Evolutionary conservation across 2,888 invertebrate genomes (phyloP), one percentile per base, ranked within the genome.

Genomic region (Heliconius hortense): DNA sequence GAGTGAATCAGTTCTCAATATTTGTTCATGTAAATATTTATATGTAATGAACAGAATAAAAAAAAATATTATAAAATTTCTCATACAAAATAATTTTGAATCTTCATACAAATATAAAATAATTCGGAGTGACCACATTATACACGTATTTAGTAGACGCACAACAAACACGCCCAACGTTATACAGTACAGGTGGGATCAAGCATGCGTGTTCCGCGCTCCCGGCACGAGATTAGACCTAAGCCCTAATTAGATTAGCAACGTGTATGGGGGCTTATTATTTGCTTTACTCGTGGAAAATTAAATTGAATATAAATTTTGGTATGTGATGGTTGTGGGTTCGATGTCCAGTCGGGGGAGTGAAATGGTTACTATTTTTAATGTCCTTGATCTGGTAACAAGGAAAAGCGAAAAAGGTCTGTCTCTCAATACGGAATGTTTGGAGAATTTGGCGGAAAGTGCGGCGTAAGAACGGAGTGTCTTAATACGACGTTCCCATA

Each of bases 151-250:
- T 39, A 66, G 35, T 66, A 24, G 35, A 64, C 63, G 35, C n/a
- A 13, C 39, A 3, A 10, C 21, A 71, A 60, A 39, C 8, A 31
- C 26, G 11, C 26, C 60, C n/a, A 39, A 21, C 43, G 7, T 26
- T 35, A 26, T 21, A 11, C 28, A 39, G 26, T 7, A 48, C 21
- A 48, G 39, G 60, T n/a, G 35, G 71, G 71, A 71, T 71, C 70
- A 75, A 15, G 53, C 39, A 72, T 48, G 63, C 75, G 75, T 90
- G 90, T 82, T 83, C 70, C 81, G 78, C 79, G 76, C 85, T 73
- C 80, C 77, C 78, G 79, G 79, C 62, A 64, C 82, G 87, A 86
- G 89, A 88, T 90, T 90, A 89, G 73, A 77, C 79, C 73, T 80
- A 83, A 85, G 78, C 84, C 86, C 83, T 86, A 88, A 85, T 87